Base-by-base conservation (phyloP, 2,888 invertebrate genomes). In the Nemoura dubitans region DNA sequence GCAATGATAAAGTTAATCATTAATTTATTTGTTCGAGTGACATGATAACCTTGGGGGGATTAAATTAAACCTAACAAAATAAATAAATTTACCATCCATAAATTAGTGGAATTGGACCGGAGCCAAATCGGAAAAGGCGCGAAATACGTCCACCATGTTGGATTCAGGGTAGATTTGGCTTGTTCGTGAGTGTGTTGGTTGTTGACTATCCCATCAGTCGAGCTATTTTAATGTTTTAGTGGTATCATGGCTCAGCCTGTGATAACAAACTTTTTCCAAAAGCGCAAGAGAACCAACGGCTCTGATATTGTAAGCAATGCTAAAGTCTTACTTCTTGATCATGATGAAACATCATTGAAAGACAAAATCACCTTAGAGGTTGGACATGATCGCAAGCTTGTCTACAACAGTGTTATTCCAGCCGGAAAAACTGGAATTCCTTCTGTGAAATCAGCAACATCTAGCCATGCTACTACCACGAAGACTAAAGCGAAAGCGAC, bases 201-300 rank as follows among this genome's bases (percentile, higher is more conserved):
- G 21, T n/a, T 83, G 84, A 26, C 30, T 5, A 5, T 43, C 14
- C 3, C 25, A 43, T 25, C 5, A 36, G 36, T 36, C 36, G 5
- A 36, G 5, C 27, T 42, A 42, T 59, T 29, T 43, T 42, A 42
- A 29, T n/a, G 25, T 81, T 84, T 28, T 76, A 29, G 59, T 80
- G 5, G 26, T 76, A 86, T 86, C 90, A 96, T 96, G 96, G 94
- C 96, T 88, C 96, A 97, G 92, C 95, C 95, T 89, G 95, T 95
- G 85, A 94, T 97, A 87, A 95, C 95, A 88, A 94, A 94, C 88
- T 97, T 94, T 93, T 97, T 96, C 91, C 95, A 94, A 91, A 95
- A 94, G 89, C 94, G 96, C 90, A 97, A 97, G 92, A 94, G 96
- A 89, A 93, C 94, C 87, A 95, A 95, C n/a, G 91, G 92, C 10